These are phyloP conservation scores for Gerosis bhagava DNA, from an alignment of 2,888 invertebrate species.

Conservation along the genomic window DNA sequence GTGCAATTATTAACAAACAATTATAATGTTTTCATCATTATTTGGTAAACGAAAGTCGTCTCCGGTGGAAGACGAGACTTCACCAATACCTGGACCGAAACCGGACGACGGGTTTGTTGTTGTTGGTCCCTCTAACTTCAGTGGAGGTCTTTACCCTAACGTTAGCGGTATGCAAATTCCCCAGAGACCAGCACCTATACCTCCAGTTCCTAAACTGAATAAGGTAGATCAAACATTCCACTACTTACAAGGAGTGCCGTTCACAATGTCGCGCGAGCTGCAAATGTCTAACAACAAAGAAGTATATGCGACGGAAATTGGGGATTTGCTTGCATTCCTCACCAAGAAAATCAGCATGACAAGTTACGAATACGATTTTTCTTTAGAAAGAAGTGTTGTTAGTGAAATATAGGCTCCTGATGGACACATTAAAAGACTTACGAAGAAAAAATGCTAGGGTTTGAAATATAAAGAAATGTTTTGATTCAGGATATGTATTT, in stretches of 20 bases:
- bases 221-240: conserved; percentile 59
- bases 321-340: conserved; percentile 76
- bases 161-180: conserved; percentile 52
- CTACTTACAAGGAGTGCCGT: conserved; percentile 81
- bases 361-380: conserved; percentile 76
- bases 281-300: conserved; percentile 72
- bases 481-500: too few relatives aligned
- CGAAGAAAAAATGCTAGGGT: too few relatives aligned
- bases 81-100: conserved; percentile 70
- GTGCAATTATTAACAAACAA: background rate
- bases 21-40: conserved; percentile 69
- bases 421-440: too few relatives aligned
- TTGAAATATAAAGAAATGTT: too few relatives aligned
- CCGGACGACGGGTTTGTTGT: conserved; percentile 69
- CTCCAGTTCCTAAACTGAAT: conserved; percentile 42
- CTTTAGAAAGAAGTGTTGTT: conserved; percentile 78
- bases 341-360: conserved; percentile 67
- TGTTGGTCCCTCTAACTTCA: conserved; percentile 50
- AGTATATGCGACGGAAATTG: conserved; percentile 69
- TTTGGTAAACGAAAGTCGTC: conserved; percentile 74
- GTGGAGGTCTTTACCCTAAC: conserved; percentile 59
- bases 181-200: conserved; percentile 57
- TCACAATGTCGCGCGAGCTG: conserved; percentile 72
- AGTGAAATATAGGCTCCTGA: conserved; percentile 53
- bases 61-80: conserved; percentile 68